A percentile compares a stretch with the other conserved stretches of the same genome.
Conservation (phyloP, 2,888 invertebrate species). For the Argynnis bischoffii region DNA sequence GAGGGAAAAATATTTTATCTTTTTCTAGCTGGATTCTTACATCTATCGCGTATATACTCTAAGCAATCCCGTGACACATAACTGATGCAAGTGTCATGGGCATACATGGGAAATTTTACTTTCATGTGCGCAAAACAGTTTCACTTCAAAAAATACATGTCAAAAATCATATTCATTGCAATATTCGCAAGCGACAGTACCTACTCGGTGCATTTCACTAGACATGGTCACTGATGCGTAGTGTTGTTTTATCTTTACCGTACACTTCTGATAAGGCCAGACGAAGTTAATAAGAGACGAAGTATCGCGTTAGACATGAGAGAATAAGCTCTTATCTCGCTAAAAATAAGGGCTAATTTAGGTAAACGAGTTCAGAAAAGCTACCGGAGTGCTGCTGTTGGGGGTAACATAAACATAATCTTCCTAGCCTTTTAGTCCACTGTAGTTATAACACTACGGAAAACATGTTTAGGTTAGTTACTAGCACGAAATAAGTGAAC, state of each 20-base stretch:
- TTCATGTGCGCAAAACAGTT: too few relatives aligned
- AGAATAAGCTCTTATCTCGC: conserved; percentile 58
- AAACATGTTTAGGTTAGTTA: conserved; percentile 50
- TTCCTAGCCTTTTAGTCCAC: conserved; percentile 55
- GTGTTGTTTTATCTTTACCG: conserved; percentile 74
- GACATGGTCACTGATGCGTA: conserved; percentile 63
- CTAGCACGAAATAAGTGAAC: conserved; percentile 42
- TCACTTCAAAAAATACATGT: too few relatives aligned
- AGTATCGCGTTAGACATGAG: conserved; percentile 49
- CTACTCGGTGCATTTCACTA: conserved; percentile 57
- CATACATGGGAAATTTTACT: too few relatives aligned
- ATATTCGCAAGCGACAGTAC: conserved; percentile 55
- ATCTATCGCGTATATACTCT: too few relatives aligned
- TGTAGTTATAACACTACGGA: conserved; percentile 53
- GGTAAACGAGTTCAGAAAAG: conserved; percentile 43
- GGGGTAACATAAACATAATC: conserved; percentile 57
- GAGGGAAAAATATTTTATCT: too few relatives aligned
- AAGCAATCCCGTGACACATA: too few relatives aligned
- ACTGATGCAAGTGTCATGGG: too few relatives aligned
- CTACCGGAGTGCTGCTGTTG: conserved; percentile 53
- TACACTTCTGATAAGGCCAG: conserved; percentile 77
- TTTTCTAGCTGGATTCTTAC: too few relatives aligned
- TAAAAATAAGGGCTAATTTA: conserved; percentile 57
- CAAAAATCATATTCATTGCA: conserved; percentile 7
- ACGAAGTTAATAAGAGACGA: conserved; percentile 74